phyloP scores from a whole-genome alignment of 1,140 invertebrate genomes.

The Radopholus similis region DNA sequence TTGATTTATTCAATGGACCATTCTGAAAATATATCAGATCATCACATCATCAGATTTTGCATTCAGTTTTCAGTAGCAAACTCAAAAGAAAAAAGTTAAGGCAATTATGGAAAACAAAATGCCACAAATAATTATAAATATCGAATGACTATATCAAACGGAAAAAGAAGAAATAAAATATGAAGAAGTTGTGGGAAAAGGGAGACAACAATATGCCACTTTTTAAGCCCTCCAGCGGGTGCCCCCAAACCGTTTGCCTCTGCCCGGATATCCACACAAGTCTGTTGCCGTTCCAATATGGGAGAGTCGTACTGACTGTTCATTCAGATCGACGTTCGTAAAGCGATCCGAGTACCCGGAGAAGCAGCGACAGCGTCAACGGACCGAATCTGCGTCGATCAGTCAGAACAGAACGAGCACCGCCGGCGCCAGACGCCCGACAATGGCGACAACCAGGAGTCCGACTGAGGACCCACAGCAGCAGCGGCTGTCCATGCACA shows the following conservation, averaged over 20 bases:
- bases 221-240: no score
- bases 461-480: conserved; percentile 4
- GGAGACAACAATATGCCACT: no score
- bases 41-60: no score
- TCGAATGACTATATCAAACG: no score
- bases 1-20: no score
- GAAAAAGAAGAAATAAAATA: no score
- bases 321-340: neutral
- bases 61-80: no score
- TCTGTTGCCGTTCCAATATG: neutral
- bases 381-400: conserved; percentile 20
- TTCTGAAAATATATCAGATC: no score
- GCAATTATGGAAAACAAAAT: no score
- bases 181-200: no score
- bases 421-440: neutral
- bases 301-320: neutral
- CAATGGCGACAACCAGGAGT: neutral
- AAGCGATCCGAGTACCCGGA: conserved; percentile 20
- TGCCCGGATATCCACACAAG: neutral
- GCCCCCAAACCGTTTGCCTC: neutral
- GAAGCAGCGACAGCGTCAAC: conserved; percentile 16
- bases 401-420: neutral
- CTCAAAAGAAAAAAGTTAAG: no score
- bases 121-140: no score
- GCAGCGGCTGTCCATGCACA: conserved; percentile 18